Evolutionary conservation across 1,140 invertebrate genomes (phyloP), one percentile per base, ranked within the genome.

Genomic region (Camponotus pennsylvanicus): DNA sequence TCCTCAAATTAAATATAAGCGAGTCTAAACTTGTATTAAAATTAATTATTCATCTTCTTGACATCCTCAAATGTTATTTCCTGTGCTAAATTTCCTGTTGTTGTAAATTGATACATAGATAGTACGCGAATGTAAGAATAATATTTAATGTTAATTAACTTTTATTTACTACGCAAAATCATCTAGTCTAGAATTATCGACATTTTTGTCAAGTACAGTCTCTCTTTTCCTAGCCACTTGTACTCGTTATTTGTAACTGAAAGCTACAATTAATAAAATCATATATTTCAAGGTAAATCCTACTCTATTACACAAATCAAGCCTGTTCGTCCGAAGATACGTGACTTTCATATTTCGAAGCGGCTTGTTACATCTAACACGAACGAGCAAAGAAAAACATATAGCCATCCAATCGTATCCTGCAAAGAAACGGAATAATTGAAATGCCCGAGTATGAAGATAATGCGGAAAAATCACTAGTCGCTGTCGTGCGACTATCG

Each of bases 391-490:
- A 52, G 49, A 70, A 80, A 57, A 66, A 57, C 5, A 13, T 15
- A 21, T 34, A 13, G 11, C 9, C 42, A 77, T 21, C 40, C 27
- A 49, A 66, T 77, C 5, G 27, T 32, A 61, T 66, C 32, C 8
- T n/a, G 42, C 37, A 57, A n/a, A 80, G 18, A 15, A 80, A 40
- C 6, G 37, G 52, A 57, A 57, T 80, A 55, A 59, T 70, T 66
- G 18, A 69, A 69, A 59, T 27, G 49, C 21, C 9, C 49, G 34
- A 69, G n/a, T 55, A 79, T 42, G 11, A 21, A 42, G 32, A 42
- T 52, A 66, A 52, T 9, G 49, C 9, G 11, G 4, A 45, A 67
- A 73, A 73, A 71, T 87, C 49, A 37, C n/a, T 13, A 18, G 45
- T 27, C 0, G 40, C 42, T 55, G 13, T 42, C 32, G 83, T 15